phyloP scores from a whole-genome alignment of 2,888 invertebrate species.

The Diaperis boleti region DNA sequence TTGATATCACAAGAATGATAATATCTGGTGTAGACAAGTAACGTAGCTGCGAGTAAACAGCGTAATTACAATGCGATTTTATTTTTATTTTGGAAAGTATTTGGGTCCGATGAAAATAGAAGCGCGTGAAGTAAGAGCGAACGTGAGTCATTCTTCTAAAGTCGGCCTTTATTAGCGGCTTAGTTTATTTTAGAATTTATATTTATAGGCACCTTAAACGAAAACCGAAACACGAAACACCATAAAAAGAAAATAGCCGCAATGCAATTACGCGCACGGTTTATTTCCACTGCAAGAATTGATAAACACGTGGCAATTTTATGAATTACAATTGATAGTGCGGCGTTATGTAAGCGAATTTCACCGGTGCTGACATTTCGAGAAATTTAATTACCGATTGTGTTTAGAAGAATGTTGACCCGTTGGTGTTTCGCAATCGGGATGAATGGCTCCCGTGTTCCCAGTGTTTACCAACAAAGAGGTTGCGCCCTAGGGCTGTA shows the following conservation, averaged over 20 bases:
- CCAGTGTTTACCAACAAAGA: slow-evolving; percentile 38
- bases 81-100: slow-evolving; percentile 34
- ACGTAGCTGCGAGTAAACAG: slow-evolving; percentile 10
- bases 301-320: slow-evolving; percentile 16
- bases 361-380: slow-evolving; percentile 28
- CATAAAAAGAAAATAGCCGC: slow-evolving; percentile 23
- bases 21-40: no score
- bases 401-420: slow-evolving; percentile 29
- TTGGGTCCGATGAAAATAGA: slow-evolving; percentile 33
- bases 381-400: slow-evolving; percentile 23
- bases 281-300: slow-evolving; percentile 16
- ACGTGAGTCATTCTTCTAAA: slow-evolving; percentile 41
- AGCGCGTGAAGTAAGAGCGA: slow-evolving; percentile 24
- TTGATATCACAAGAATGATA: no score
- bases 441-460: neutral
- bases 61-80: slow-evolving; percentile 27
- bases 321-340: slow-evolving; percentile 8
- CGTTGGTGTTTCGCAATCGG: slow-evolving; percentile 16
- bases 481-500: slow-evolving; percentile 35
- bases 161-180: slow-evolving; percentile 37
- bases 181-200: slow-evolving; percentile 38
- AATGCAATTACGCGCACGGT: slow-evolving; percentile 5
- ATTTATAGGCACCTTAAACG: slow-evolving; percentile 30
- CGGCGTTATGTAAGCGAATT: slow-evolving; percentile 27
- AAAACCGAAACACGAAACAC: slow-evolving; percentile 11